These are phyloP conservation scores for Eupeodes latifasciatus DNA, from an alignment of 2,888 invertebrate genomes.

Conservation along the genomic window DNA sequence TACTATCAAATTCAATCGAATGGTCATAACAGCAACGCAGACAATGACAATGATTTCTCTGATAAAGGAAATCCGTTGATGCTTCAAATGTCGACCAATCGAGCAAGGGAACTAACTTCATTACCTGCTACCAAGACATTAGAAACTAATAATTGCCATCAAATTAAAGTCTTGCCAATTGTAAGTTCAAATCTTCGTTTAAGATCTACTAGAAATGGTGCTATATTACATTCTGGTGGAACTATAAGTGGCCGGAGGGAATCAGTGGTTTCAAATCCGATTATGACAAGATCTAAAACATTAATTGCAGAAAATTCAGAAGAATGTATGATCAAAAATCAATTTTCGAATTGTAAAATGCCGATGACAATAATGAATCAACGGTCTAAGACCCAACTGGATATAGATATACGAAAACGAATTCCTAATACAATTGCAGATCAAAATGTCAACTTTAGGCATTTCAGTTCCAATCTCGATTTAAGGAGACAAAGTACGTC, in stretches of 20 bases:
- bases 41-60: neutral
- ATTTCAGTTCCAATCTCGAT: constrained; percentile 24
- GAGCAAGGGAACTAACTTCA: constrained; percentile 22
- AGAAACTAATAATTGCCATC: constrained; percentile 55
- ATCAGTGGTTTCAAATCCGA: neutral
- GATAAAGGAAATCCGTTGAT: neutral
- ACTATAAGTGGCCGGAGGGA: constrained; percentile 90
- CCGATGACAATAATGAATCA: constrained; percentile 44
- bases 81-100: constrained; percentile 37
- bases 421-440: constrained; percentile 34
- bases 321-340: neutral
- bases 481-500: neutral
- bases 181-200: constrained; percentile 87
- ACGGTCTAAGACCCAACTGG: constrained; percentile 78
- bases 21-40: neutral
- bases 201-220: constrained; percentile 92
- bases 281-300: constrained; percentile 78
- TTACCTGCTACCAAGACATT: constrained; percentile 14
- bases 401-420: constrained; percentile 70
- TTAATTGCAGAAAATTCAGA: constrained; percentile 56
- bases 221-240: constrained; percentile 92
- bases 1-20: constrained; percentile 76
- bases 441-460: neutral
- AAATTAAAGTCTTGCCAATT: constrained; percentile 88
- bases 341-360: neutral